Evolutionary conservation across 2,888 invertebrate genomes (phyloP).

Genomic region (Itoplectis maculator): DNA sequence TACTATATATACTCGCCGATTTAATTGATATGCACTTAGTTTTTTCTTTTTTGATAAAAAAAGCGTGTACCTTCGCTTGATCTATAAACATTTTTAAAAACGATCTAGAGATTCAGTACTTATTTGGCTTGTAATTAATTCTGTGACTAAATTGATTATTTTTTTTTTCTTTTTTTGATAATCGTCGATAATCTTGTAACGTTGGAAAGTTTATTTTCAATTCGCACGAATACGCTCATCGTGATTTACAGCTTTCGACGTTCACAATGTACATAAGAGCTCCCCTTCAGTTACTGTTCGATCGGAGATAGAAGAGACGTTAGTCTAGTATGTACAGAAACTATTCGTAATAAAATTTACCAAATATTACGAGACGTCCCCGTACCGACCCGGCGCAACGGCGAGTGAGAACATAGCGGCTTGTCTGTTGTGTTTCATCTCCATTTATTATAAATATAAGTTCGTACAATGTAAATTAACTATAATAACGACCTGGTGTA

Average conservation of each 20-base stretch:
- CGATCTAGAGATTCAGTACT: neutral
- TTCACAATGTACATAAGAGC: constrained; percentile 53
- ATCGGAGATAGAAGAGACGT: constrained; percentile 25
- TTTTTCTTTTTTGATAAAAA: constrained; percentile 33
- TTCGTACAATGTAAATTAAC: constrained; percentile 79
- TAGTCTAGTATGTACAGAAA: constrained; percentile 58
- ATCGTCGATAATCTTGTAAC: constrained; percentile 9
- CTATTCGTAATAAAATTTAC: constrained; percentile 57
- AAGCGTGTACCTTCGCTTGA: constrained; percentile 25
- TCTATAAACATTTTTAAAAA: constrained; percentile 27
- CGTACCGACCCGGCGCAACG: neutral
- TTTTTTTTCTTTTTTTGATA: constrained; percentile 6
- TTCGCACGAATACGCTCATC: constrained; percentile 28
- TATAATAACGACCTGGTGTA: constrained; percentile 65
- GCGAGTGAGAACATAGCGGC: constrained; percentile 2
- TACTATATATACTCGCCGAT: constrained; percentile 27
- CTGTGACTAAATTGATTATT: neutral
- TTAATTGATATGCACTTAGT: constrained; percentile 48
- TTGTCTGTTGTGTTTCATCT: constrained; percentile 59
- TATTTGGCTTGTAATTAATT: neutral
- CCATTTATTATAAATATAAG: constrained; percentile 82
- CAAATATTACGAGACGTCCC: constrained; percentile 21
- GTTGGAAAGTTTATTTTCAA: constrained; percentile 24
- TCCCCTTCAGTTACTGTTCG: constrained; percentile 29
- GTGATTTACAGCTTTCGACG: constrained; percentile 15